Conservation (phyloP, 30 jellyfish, hydroid and myxozoan species). For the Kudoa iwatai region DNA sequence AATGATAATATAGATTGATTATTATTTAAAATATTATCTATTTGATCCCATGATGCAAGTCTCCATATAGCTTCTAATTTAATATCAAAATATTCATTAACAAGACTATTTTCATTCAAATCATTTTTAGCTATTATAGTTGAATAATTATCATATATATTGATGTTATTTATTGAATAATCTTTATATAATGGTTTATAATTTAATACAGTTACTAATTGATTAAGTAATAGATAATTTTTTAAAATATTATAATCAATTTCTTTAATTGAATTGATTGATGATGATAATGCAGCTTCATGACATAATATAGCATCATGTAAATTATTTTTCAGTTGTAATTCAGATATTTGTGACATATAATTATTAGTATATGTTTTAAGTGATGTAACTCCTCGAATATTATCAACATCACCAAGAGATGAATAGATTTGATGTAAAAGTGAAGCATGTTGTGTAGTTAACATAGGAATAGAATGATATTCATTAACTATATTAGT, state of each 20-base stretch:
- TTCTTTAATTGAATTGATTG: no score
- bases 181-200: no score
- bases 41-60: not conserved
- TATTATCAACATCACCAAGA: not conserved
- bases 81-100: no score
- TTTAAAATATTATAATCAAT: no score
- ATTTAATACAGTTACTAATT: not conserved
- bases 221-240: not conserved
- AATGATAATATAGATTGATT: no score
- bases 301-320: not conserved
- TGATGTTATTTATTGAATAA: no score
- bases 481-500: not conserved
- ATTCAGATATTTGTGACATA: not conserved
- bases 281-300: no score
- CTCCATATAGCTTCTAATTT: not conserved
- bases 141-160: no score
- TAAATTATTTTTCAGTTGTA: no score
- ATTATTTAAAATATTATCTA: not conserved
- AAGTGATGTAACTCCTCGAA: not conserved
- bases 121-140: no score
- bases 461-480: not conserved
- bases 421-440: not conserved
- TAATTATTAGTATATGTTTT: no score
- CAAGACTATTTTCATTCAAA: not conserved
- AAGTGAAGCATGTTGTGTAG: not conserved